Conservation (phyloP, 2,888 invertebrate genomes). For the Drosophila anomelani region DNA sequence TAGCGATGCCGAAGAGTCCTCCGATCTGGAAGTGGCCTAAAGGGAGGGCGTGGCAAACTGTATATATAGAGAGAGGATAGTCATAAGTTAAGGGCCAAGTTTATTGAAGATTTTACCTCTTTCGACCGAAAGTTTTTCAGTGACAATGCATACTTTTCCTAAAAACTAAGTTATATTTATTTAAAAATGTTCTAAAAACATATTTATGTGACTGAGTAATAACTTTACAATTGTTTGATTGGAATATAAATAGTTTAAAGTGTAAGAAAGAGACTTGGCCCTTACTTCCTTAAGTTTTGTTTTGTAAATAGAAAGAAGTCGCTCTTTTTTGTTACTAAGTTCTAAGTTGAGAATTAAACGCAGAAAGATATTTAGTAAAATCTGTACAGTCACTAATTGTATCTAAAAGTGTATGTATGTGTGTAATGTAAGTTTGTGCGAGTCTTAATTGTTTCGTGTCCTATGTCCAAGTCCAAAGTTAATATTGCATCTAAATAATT, state of each 20-base stretch:
- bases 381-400: conserved; percentile 65
- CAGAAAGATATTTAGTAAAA: conserved; percentile 39
- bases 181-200: background rate
- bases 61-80: conserved; percentile 28
- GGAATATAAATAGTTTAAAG: conserved; percentile 9
- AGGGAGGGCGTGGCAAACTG: conserved; percentile 6
- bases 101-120: background rate
- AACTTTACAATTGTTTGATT: conserved; percentile 1
- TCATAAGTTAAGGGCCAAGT: conserved; percentile 15
- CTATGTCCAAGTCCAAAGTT: conserved; percentile 51
- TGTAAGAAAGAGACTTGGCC: conserved; percentile 1
- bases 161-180: conserved; percentile 1
- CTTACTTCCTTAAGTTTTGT: conserved; percentile 48
- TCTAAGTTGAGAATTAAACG: conserved; percentile 10
- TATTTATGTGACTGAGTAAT: conserved; percentile 9
- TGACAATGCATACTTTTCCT: background rate
- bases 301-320: conserved; percentile 67
- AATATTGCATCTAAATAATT: conserved; percentile 36
- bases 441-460: conserved; percentile 63
- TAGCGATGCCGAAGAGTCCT: conserved; percentile 90
- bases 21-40: conserved; percentile 93
- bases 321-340: conserved; percentile 51
- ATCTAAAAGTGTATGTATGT: conserved; percentile 41
- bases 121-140: background rate
- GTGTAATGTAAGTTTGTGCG: conserved; percentile 16